These are phyloP conservation scores for Montipora capitata DNA, from an alignment of 92 coral and sea anemone genomes.

Conservation along the genomic window DNA sequence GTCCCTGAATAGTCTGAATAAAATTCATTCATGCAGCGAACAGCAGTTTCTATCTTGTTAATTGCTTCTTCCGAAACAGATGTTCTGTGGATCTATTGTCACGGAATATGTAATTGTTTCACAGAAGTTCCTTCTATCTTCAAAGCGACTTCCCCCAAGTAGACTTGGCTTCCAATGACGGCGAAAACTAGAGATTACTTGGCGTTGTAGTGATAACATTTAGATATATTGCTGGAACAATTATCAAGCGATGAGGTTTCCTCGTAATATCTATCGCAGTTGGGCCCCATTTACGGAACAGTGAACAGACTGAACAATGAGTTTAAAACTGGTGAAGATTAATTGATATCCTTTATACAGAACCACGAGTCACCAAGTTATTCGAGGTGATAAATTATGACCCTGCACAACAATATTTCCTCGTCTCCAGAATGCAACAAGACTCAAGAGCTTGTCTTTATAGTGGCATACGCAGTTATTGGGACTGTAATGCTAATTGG, in stretches of 20 bases:
- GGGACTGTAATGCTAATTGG: slow-evolving; percentile 65
- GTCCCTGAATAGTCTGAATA: too few relatives aligned
- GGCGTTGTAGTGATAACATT: background rate
- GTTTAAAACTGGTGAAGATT: too few relatives aligned
- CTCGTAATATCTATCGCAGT: background rate
- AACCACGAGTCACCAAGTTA: too few relatives aligned
- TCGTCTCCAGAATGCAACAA: slow-evolving; percentile 15
- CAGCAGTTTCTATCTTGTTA: background rate
- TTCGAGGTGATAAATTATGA: background rate
- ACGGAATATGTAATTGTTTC: background rate
- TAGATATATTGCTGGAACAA: too few relatives aligned
- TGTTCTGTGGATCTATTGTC: background rate
- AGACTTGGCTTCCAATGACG: too few relatives aligned
- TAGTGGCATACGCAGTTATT: slow-evolving; percentile 38
- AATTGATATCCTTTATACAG: too few relatives aligned
- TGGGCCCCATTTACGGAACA: background rate
- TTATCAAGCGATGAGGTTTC: too few relatives aligned
- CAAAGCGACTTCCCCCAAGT: background rate
- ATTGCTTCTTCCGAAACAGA: background rate
- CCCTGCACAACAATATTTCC: background rate
- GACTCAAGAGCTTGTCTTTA: slow-evolving; percentile 55
- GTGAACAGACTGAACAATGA: background rate
- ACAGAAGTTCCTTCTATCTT: background rate
- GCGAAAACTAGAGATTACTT: too few relatives aligned
- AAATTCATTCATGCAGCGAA: background rate